Conservation (phyloP, 2,888 invertebrate genomes). For the Athetis lepigone region DNA sequence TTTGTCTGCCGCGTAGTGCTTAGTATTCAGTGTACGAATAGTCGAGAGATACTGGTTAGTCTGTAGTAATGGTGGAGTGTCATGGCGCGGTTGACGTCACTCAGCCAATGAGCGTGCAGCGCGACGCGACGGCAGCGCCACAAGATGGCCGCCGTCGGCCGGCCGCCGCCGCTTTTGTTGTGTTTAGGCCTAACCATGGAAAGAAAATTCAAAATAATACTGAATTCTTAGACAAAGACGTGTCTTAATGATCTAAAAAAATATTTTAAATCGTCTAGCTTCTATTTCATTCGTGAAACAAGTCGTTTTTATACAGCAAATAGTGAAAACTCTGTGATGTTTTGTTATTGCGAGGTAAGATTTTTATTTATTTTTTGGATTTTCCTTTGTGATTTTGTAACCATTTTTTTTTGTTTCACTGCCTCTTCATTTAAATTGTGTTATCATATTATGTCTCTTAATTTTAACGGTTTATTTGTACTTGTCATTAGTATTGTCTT, state of each 20-base stretch:
- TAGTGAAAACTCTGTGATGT: slow-evolving; percentile 69
- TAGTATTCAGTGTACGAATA: slow-evolving; percentile 65
- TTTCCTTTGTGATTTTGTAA: slow-evolving; percentile 23
- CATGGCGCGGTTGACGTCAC: slow-evolving; percentile 89
- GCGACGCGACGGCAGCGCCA: slow-evolving; percentile 87
- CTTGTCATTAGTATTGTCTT: slow-evolving; percentile 14
- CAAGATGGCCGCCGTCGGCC: slow-evolving; percentile 89
- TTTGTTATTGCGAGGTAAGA: slow-evolving; percentile 69
- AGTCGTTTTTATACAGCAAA: slow-evolving; percentile 36
- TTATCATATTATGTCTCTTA: background rate
- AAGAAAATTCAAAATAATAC: slow-evolving; percentile 70
- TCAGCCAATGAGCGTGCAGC: slow-evolving; percentile 86
- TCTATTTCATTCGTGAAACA: slow-evolving; percentile 42
- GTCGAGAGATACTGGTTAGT: slow-evolving; percentile 71
- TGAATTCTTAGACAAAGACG: slow-evolving; percentile 51
- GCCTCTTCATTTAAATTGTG: background rate
- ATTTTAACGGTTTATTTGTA: background rate
- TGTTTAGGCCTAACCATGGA: slow-evolving; percentile 88
- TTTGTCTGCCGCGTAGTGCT: slow-evolving; percentile 66
- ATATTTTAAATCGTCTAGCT: slow-evolving; percentile 36
- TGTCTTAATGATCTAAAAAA: slow-evolving; percentile 51
- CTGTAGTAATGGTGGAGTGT: slow-evolving; percentile 86
- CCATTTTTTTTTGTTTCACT: background rate
- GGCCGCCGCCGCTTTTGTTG: slow-evolving; percentile 84
- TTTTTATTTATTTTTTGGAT: slow-evolving; percentile 42